Conservation (phyloP, 1,140 invertebrate genomes). For the Bombus ignitus region DNA sequence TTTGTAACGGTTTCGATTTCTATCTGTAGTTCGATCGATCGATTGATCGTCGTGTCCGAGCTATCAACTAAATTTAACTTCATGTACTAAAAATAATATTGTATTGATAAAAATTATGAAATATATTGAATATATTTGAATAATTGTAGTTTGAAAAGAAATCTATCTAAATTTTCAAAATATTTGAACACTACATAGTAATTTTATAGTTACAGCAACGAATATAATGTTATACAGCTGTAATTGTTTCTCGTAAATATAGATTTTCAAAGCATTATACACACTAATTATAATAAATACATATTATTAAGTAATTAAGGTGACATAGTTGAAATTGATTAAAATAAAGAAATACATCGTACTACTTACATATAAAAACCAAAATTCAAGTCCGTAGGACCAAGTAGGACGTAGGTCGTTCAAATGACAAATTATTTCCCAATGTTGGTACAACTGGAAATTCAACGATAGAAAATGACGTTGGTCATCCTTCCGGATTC, state of each 20-base stretch:
- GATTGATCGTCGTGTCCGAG: background rate
- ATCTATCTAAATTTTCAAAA: background rate
- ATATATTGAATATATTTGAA: background rate
- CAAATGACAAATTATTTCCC: background rate
- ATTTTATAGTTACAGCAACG: background rate
- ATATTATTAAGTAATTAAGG: no score
- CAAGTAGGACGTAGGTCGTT: no score
- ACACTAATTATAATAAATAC: no score
- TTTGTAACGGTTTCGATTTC: background rate
- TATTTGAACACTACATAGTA: background rate
- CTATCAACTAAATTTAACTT: background rate
- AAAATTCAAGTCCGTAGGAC: no score
- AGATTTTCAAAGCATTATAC: no score
- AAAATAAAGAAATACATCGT: no score
- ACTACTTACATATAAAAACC: no score
- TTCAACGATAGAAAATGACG: background rate
- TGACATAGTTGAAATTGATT: no score
- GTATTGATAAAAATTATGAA: background rate
- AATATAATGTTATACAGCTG: no score
- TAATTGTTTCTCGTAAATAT: no score
- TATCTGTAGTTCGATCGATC: background rate
- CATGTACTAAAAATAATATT: background rate
- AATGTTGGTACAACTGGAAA: conserved; percentile 12
- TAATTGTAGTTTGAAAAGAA: background rate
- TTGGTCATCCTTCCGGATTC: conserved; percentile 49